These are phyloP conservation scores for Glaucomys volans DNA, from an alignment of 2,113 vertebrate genomes.

Conservation along the genomic window DNA sequence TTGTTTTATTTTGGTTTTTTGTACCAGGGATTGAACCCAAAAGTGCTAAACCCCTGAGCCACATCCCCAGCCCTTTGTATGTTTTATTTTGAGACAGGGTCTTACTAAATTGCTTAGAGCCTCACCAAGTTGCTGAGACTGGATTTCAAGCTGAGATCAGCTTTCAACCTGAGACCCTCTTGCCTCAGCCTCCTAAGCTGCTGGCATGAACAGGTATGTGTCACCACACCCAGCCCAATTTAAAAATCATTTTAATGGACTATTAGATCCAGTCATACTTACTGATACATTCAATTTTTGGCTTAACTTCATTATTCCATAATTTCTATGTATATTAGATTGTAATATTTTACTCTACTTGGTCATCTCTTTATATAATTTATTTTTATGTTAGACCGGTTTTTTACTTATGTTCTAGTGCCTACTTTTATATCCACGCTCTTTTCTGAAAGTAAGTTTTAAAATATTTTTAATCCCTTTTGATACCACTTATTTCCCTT, in stretches of 20 bases:
- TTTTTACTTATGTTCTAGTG: neutral
- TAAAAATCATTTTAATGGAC: neutral
- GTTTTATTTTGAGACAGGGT: too few species aligned
- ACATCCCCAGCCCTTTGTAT: too few species aligned
- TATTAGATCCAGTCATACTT: neutral
- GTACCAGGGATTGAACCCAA: too few species aligned
- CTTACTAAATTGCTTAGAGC: too few species aligned
- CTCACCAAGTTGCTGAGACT: too few species aligned
- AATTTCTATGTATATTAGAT: neutral
- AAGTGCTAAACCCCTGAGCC: too few species aligned
- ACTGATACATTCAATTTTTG: neutral
- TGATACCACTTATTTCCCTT: neutral
- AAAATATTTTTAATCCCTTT: neutral
- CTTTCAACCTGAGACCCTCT: too few species aligned
- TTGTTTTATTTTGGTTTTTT: too few species aligned
- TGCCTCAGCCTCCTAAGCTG: too few species aligned
- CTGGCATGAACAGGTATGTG: too few species aligned
- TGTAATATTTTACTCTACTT: neutral
- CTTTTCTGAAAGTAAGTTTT: neutral
- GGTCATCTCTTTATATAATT: neutral
- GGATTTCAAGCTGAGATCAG: too few species aligned
- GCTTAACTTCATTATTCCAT: neutral
- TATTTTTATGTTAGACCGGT: neutral
- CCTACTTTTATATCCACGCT: neutral
- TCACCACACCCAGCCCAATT: too few species aligned